Evolutionary conservation across 2,113 vertebrate genomes (phyloP).

Genomic region (Nicator chloris): DNA sequence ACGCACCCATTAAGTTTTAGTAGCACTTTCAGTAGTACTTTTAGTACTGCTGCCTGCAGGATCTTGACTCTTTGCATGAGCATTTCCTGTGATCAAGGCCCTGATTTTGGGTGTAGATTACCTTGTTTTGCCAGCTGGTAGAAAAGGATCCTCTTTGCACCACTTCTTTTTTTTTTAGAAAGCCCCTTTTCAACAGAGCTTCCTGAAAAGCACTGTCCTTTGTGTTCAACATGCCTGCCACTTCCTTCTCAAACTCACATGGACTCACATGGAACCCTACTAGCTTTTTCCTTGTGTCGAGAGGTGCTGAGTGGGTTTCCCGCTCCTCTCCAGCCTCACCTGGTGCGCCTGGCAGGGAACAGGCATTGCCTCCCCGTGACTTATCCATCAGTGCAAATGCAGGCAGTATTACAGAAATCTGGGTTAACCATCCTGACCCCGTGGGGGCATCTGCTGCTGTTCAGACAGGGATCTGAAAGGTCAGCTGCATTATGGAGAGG

Average conservation of each 20-base stretch:
- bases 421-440: background rate
- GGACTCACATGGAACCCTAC: background rate
- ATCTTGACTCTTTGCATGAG: background rate
- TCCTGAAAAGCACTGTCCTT: background rate
- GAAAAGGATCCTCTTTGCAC: background rate
- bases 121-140: background rate
- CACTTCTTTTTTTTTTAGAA: background rate
- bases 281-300: background rate
- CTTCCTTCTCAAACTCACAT: background rate
- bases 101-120: background rate
- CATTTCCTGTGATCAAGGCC: background rate
- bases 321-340: background rate
- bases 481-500: background rate
- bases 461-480: constrained; percentile 1
- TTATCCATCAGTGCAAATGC: background rate
- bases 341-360: background rate
- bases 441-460: background rate
- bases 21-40: background rate
- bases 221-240: background rate
- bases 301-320: background rate
- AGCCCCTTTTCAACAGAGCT: background rate
- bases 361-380: background rate
- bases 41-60: background rate
- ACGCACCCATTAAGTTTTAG: background rate
- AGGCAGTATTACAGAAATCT: background rate